Evolutionary conservation across 1,140 invertebrate species (phyloP), one percentile per base, ranked within the genome.

Genomic region (Apolygus lucorum): DNA sequence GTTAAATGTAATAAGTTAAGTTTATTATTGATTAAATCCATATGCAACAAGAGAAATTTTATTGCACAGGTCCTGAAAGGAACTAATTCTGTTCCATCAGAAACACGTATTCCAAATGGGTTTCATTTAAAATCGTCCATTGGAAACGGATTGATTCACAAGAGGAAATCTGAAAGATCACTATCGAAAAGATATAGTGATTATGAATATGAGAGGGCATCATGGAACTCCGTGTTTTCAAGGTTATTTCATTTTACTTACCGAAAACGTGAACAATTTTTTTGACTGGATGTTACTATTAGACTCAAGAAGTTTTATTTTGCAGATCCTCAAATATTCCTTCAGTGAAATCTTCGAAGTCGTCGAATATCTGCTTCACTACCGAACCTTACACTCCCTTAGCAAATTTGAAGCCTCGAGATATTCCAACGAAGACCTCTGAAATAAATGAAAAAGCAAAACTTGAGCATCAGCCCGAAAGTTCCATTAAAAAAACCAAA

Each of bases 361-460:
- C 69, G 2, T 64, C 68, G 2, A 67, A 28, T 24, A 70, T 67
- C 22, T 70, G 69, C 28, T 64, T 70, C 21, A 70, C 69, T 24
- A 70, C 69, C 54, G 69, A 70, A 25, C 69, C 69, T 8, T 70
- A 70, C 66, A 52, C 59, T 28, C 69, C 69, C 1, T 59, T 70
- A 17, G 29, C 64, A 1, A 67, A 70, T 24, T 49, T 70, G 11
- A 70, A 70, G 59, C 1, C 69, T 17, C 63, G 69, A n/a, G 63
- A 70, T 54, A 14, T 24, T 24, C 11, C 28, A 21, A 21, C 22
- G 54, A 42, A 42, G 34, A 42, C 34, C 34, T 17, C 34, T 42
- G 4, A 17, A 17, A 42, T 42, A 42, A 17, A 17, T 17, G n/a
- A n/a, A n/a, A n/a, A n/a, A n/a, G n/a, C n/a, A n/a, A n/a, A n/a